phyloP scores from a whole-genome alignment of 2,888 invertebrate species.

The Lampropteryx suffumata region DNA sequence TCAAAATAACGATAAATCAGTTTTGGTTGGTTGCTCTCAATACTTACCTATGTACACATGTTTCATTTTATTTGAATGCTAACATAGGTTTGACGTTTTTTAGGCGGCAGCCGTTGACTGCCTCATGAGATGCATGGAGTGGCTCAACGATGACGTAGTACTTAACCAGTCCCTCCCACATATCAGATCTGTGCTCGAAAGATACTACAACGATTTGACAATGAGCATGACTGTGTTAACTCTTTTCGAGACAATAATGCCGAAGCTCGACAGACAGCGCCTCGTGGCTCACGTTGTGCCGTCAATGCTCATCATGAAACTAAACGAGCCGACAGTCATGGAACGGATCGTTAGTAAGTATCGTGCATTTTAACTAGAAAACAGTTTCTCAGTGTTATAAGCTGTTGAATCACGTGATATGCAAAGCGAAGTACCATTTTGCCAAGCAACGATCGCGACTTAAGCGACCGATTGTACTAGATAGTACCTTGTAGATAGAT shows the following conservation, averaged over 20 bases:
- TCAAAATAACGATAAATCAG: constrained; percentile 94
- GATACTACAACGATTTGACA: constrained; percentile 90
- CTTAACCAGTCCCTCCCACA: constrained; percentile 13
- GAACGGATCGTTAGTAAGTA: constrained; percentile 96
- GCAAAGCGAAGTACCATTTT: constrained; percentile 1
- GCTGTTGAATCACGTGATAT: background rate
- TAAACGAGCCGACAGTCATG: constrained; percentile 94
- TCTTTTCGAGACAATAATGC: constrained; percentile 91
- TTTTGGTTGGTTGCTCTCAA: constrained; percentile 86
- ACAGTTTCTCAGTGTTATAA: background rate
- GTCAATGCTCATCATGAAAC: constrained; percentile 91
- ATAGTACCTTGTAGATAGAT: no score
- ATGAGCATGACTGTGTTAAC: constrained; percentile 88
- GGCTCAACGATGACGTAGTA: constrained; percentile 16
- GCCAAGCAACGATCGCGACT: background rate
- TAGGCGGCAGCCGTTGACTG: constrained; percentile 13
- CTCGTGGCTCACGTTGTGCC: constrained; percentile 96
- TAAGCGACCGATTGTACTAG: background rate
- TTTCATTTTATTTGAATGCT: background rate
- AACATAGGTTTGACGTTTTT: constrained; percentile 76
- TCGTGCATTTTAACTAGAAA: constrained; percentile 3
- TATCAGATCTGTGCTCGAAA: constrained; percentile 89
- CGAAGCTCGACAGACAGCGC: constrained; percentile 92
- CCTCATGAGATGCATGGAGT: constrained; percentile 21
- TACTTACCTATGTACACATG: background rate